Percentiles rank a stretch among this genome's conserved stretches.
Evolutionary conservation across 2,113 vertebrate species (phyloP).

Genomic region (Alligator sinensis): DNA sequence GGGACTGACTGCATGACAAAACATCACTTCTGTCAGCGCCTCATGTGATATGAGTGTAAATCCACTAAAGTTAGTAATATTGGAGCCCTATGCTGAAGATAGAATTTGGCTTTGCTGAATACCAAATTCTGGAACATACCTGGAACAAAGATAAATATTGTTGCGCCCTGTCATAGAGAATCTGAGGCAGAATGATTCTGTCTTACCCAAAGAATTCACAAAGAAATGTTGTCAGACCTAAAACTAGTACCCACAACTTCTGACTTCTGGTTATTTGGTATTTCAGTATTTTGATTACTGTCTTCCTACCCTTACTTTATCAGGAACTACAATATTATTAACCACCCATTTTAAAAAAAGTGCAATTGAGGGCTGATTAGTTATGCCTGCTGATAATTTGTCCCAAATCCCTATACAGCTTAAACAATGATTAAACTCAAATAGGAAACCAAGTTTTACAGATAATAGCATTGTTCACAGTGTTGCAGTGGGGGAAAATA

Average conservation of each 20-base stretch:
- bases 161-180: background rate
- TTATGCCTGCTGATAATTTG: rapidly evolving
- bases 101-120: background rate
- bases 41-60: background rate
- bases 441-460: background rate
- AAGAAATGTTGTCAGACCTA: background rate
- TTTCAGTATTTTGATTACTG: background rate
- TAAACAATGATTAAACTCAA: background rate
- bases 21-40: too few relatives aligned
- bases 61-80: background rate
- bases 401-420: background rate
- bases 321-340: background rate
- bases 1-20: too few relatives aligned
- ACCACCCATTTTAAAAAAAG: background rate
- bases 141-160: background rate
- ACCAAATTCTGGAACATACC: background rate
- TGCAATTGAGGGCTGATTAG: background rate
- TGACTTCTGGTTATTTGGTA: background rate
- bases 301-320: background rate
- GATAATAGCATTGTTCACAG: background rate
- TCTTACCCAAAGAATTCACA: background rate
- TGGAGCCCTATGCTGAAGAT: background rate
- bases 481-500: background rate
- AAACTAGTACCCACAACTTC: background rate
- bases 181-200: background rate